Base-by-base conservation (phyloP, 2,888 invertebrate genomes). In the Acrobasis repandana region DNA sequence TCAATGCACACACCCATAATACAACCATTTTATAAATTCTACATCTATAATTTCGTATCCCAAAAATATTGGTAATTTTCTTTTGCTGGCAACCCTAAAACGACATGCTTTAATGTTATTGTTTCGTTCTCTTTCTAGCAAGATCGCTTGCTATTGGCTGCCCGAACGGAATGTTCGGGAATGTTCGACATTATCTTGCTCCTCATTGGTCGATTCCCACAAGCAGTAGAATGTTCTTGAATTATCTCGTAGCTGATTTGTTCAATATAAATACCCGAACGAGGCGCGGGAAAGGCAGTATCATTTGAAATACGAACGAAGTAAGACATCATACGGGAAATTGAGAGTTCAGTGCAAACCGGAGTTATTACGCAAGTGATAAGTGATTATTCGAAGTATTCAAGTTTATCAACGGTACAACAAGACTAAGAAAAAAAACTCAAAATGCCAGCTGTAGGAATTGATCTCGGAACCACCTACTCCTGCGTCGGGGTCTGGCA, bases 271-370 rank as follows among this genome's bases (percentile, higher is more conserved):
- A 88, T 80, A 70, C 74, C 60, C 58, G 58, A 36, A 8, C 63
- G 63, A 56, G 65, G 77, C 81, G 84, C 84, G 82, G 75, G 77
- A 86, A 76, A 5, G 69, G 69, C 86, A 88, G 74, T 75, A 73
- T 76, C 65, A 78, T 85, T 89, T 80, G 79, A 88, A 87, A 85
- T 76, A 71, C 82, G 71, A 84, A 70, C 74, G 61, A 78, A 71
- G 64, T 65, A n/a, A n/a, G n/a, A n/a, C n/a, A n/a, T n/a, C n/a
- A 75, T 70, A 82, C 81, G 62, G 67, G 67, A 64, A 36, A 33
- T 66, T 72, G 70, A 67, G 70, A 75, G 70, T 81, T 83, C 81
- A 78, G 79, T 76, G 72, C 70, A 63, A 75, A 78, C 75, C 82
- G 78, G 74, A 77, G 72, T 67, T 73, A 73, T 72, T 66, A 63